These are phyloP conservation scores for Ophioninae sp. DNA, from an alignment of 2,888 invertebrate species.

Conservation along the genomic window DNA sequence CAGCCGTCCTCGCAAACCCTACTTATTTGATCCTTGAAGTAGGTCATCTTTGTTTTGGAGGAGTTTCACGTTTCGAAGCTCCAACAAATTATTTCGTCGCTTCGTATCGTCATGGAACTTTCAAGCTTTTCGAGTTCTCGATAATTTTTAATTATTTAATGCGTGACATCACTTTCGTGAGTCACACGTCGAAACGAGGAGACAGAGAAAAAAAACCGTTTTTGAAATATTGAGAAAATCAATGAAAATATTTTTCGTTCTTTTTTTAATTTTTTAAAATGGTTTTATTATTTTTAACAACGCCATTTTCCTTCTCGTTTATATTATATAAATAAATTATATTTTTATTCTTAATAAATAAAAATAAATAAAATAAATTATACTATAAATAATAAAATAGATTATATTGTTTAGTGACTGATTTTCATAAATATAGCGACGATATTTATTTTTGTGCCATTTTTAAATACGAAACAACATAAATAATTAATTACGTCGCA, in stretches of 20 bases:
- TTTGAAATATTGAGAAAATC: neutral
- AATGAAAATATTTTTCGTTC: neutral
- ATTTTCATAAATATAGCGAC: too few species aligned
- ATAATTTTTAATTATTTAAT: neutral
- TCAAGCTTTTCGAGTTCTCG: neutral
- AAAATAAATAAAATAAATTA: too few species aligned
- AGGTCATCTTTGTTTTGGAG: slow-evolving; percentile 61
- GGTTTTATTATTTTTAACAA: neutral
- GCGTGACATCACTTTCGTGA: neutral
- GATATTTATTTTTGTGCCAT: too few species aligned
- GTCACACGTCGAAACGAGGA: neutral
- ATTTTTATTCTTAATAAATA: too few species aligned
- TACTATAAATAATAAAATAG: too few species aligned
- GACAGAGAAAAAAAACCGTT: neutral
- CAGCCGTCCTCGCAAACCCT: slow-evolving; percentile 42
- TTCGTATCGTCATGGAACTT: neutral
- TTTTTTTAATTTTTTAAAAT: neutral
- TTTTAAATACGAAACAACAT: too few species aligned
- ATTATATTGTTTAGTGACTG: too few species aligned
- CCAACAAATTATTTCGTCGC: slow-evolving; percentile 17
- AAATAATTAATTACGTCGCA: too few species aligned
- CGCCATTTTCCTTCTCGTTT: neutral
- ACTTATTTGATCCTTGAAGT: slow-evolving; percentile 56
- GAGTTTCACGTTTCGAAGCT: slow-evolving; percentile 43
- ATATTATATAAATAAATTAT: too few species aligned